These are phyloP conservation scores for Lampris incognitus DNA, from an alignment of 2,113 vertebrate species.

Conservation along the genomic window DNA sequence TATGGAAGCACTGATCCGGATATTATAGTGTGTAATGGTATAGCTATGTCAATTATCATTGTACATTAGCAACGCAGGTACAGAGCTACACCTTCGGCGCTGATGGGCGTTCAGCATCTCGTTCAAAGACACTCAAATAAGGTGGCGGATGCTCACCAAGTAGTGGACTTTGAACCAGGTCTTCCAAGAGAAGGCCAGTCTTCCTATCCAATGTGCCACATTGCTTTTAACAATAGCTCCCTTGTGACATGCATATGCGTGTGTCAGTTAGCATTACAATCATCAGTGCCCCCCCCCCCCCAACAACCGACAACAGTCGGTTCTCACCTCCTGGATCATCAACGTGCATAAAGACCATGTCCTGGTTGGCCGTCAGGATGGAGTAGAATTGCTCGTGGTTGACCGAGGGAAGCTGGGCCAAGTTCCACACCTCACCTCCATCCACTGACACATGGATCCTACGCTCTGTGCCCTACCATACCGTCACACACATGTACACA, in stretches of 20 bases:
- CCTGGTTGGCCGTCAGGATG: constrained; percentile 89
- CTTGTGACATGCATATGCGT: too few species aligned
- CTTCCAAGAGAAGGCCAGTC: too few species aligned
- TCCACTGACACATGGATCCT: constrained; percentile 92
- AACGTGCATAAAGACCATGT: constrained; percentile 97
- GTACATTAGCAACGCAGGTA: too few species aligned
- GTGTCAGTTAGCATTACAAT: constrained; percentile 5
- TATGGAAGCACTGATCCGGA: too few species aligned
- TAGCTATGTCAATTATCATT: too few species aligned
- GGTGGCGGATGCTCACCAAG: too few species aligned
- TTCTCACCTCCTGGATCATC: constrained; percentile 91
- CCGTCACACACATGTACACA: background rate
- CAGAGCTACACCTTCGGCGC: too few species aligned
- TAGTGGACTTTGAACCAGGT: too few species aligned
- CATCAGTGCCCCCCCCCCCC: background rate
- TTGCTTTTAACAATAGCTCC: too few species aligned
- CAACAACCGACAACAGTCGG: background rate
- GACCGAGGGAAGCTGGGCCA: constrained; percentile 93
- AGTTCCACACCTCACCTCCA: constrained; percentile 90
- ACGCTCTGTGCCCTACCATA: constrained; percentile 85
- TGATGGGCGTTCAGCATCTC: too few species aligned
- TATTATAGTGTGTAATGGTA: too few species aligned
- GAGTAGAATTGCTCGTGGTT: constrained; percentile 95
- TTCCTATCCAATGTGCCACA: too few species aligned
- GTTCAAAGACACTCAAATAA: background rate